Percentiles rank a stretch among this genome's conserved stretches.
phyloP scores from a whole-genome alignment of 2,113 vertebrate genomes.

The Tinamus guttatus region DNA sequence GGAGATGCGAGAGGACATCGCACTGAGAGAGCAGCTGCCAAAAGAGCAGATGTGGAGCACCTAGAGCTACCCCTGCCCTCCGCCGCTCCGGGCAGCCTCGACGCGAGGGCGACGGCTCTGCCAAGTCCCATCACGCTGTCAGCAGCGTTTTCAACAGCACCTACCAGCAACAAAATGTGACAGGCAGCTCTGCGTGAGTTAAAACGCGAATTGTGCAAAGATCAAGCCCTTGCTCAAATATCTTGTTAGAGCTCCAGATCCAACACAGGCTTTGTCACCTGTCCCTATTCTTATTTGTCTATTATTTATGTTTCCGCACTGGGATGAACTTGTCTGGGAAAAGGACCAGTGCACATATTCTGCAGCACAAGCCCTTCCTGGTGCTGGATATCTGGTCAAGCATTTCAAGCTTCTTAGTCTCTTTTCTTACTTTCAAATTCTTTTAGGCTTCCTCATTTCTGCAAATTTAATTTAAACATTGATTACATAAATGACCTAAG shows the following conservation, averaged over 20 bases:
- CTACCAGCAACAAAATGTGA: background rate
- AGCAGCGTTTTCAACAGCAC: background rate
- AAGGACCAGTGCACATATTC: accelerated
- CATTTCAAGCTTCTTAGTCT: background rate
- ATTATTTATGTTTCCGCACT: background rate
- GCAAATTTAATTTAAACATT: background rate
- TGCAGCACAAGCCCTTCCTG: background rate
- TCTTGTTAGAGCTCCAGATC: background rate
- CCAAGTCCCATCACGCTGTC: background rate
- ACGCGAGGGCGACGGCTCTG: accelerated
- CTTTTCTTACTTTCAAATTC: background rate
- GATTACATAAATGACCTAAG: background rate
- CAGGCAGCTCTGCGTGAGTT: background rate
- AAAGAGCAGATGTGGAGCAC: background rate
- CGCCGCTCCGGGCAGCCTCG: accelerated
- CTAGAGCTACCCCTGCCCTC: background rate
- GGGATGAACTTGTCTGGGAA: accelerated
- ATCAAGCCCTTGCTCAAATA: background rate
- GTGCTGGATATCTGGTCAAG: accelerated
- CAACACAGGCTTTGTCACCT: background rate
- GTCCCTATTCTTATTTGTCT: background rate
- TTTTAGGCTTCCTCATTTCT: background rate
- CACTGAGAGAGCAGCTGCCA: accelerated
- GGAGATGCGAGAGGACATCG: background rate
- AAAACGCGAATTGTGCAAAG: background rate